These are phyloP conservation scores for Sebastes dallii DNA, from an alignment of 2,797 vertebrate species.

Conservation along the genomic window DNA sequence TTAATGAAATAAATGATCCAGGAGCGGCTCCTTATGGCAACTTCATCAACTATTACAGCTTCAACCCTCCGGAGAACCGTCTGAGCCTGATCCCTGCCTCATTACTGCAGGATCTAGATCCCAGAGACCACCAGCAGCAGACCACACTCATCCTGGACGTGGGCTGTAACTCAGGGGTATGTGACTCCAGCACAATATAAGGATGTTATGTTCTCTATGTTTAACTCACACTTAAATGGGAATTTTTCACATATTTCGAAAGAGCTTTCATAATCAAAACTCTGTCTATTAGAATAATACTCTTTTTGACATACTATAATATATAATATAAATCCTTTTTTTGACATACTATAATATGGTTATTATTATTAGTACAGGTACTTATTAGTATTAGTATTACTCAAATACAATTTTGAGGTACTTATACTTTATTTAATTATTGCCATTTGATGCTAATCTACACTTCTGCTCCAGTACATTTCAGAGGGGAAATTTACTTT, in stretches of 20 bases:
- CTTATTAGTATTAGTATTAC: too few relatives aligned
- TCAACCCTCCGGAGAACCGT: slow-evolving; percentile 90
- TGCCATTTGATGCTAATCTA: too few relatives aligned
- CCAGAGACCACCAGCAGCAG: slow-evolving; percentile 4
- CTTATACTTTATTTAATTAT: neutral
- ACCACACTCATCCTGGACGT: slow-evolving; percentile 87
- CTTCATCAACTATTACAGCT: slow-evolving; percentile 91
- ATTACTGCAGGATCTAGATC: slow-evolving; percentile 74
- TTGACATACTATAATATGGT: too few relatives aligned
- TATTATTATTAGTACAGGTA: too few relatives aligned
- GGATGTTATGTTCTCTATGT: too few relatives aligned
- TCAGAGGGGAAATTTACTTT: neutral
- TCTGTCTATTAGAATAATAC: neutral
- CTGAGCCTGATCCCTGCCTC: slow-evolving; percentile 83
- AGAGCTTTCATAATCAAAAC: neutral
- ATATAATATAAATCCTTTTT: too few relatives aligned
- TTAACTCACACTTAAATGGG: neutral
- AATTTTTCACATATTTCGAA: too few relatives aligned
- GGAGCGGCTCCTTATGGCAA: slow-evolving; percentile 91
- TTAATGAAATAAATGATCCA: slow-evolving; percentile 50
- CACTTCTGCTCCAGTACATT: neutral
- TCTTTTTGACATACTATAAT: too few relatives aligned
- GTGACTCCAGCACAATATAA: slow-evolving; percentile 10
- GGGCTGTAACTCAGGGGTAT: slow-evolving; percentile 93
- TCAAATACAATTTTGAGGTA: neutral